Evolutionary conservation across 2,113 vertebrate genomes (phyloP), one percentile per base, ranked within the genome.

Genomic region (Entomyzon cyanotis): DNA sequence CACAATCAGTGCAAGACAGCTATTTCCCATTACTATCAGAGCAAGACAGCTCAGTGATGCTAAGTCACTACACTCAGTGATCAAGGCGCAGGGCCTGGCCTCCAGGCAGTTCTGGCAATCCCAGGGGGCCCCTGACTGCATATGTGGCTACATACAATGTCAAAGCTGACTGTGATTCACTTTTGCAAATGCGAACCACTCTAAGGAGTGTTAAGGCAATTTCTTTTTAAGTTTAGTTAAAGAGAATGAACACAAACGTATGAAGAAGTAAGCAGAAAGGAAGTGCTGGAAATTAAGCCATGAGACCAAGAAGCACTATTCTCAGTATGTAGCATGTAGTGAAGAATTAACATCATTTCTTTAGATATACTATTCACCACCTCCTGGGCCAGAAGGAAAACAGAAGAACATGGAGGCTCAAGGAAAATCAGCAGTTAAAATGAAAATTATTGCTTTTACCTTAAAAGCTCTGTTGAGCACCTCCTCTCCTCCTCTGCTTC

Each of bases 391-490:
- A 87, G 84, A 91, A 87, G 37, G 55, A 76, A 93, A 92, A 83
- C 60, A 69, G 55, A 91, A 89, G 50, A 86, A 93, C 24, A n/a
- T 4, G 44, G 59, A 82, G 44, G 71, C 24, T 81, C 62, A 70
- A 73, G 33, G 59, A 42, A 92, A 94, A 65, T 53, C 12, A 84
- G 55, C 2, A 8, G 33, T 80, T 67, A 47, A 71, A 47, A 83
- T 31, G 14, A 28, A 82, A 80, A 77, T 53, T 13, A 47, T 47
- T 94, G 18, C 11, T 69, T 95, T 96, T 98, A 98, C 98, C 98
- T 98, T 98, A 95, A 98, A 98, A 94, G 98, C 98, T 75, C 98
- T 97, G 96, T 98, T 98, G 89, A 98, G 98, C 30, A 98, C 97
- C 53, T 98, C 98, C 68, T 98, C 98, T 41, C 98, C 98, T 49